Conservation (phyloP, 2,888 invertebrate genomes). For the Patella pellucida region DNA sequence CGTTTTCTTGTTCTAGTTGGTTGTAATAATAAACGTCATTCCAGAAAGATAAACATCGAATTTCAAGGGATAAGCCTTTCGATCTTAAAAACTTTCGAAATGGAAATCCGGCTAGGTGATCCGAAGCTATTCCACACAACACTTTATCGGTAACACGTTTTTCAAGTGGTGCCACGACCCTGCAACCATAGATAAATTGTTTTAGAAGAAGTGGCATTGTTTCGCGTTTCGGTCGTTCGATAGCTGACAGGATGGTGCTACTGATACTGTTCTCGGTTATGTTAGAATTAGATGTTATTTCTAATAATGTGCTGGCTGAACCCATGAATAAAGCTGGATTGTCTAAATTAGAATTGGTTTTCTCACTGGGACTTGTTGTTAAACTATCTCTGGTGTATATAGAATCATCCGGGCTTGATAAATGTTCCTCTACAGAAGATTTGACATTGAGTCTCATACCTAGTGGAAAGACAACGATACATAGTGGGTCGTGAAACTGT, state of each 20-base stretch:
- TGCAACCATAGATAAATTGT: slow-evolving; percentile 8
- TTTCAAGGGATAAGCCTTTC: slow-evolving; percentile 26
- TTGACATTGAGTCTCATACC: background rate
- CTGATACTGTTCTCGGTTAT: background rate
- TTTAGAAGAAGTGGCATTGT: slow-evolving; percentile 10
- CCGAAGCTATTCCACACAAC: slow-evolving; percentile 44
- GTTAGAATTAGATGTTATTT: background rate
- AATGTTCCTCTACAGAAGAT: background rate
- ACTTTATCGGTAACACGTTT: slow-evolving; percentile 29
- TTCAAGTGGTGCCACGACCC: background rate
- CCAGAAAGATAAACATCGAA: slow-evolving; percentile 47
- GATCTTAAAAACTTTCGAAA: slow-evolving; percentile 36
- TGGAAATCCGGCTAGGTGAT: slow-evolving; percentile 43
- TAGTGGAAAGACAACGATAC: background rate
- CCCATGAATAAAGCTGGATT: no score
- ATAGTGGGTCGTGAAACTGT: background rate
- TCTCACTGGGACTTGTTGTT: background rate
- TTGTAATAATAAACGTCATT: slow-evolving; percentile 47
- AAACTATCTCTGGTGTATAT: slow-evolving; percentile 3
- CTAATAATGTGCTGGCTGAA: background rate
- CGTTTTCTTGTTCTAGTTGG: slow-evolving; percentile 33
- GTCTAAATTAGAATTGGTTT: no score
- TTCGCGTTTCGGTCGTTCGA: background rate
- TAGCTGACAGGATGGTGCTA: background rate
- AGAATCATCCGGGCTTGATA: slow-evolving; percentile 10